Conservation (phyloP, 2,113 vertebrate genomes). For the Paradisaea rubra region DNA sequence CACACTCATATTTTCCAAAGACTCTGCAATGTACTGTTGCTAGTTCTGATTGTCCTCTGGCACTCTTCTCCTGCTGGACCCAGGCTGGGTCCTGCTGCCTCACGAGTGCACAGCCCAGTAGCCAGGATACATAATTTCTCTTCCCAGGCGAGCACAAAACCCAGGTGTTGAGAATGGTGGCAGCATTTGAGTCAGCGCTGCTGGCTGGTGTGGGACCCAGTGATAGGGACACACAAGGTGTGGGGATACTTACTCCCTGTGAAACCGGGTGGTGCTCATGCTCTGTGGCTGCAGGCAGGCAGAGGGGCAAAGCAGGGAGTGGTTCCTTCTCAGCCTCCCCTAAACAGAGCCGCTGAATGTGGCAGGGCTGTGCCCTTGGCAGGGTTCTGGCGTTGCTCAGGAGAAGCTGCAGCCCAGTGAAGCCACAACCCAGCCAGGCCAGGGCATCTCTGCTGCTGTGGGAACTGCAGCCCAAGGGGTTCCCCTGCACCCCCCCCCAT, state of each 20-base stretch:
- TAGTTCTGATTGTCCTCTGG: not conserved
- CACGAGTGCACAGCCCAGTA: rapidly evolving
- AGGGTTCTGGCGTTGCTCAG: rapidly evolving
- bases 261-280: rapidly evolving
- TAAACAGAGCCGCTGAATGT: not conserved
- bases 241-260: rapidly evolving
- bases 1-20: not conserved
- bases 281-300: not conserved
- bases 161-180: not conserved
- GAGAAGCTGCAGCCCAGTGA: not conserved
- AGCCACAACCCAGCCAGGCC: not conserved
- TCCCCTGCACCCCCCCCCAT: too few relatives aligned
- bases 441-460: not conserved
- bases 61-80: not conserved
- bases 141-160: not conserved
- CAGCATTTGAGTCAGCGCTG: not conserved
- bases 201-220: not conserved
- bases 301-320: not conserved
- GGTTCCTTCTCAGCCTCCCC: not conserved
- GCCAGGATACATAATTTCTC: not conserved
- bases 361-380: rapidly evolving
- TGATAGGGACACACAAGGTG: not conserved
- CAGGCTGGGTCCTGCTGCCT: not conserved
- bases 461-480: not conserved
- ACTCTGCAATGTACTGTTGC: not conserved